These are phyloP conservation scores for Cerastoderma edule DNA, from an alignment of 2,888 invertebrate species.

Conservation along the genomic window DNA sequence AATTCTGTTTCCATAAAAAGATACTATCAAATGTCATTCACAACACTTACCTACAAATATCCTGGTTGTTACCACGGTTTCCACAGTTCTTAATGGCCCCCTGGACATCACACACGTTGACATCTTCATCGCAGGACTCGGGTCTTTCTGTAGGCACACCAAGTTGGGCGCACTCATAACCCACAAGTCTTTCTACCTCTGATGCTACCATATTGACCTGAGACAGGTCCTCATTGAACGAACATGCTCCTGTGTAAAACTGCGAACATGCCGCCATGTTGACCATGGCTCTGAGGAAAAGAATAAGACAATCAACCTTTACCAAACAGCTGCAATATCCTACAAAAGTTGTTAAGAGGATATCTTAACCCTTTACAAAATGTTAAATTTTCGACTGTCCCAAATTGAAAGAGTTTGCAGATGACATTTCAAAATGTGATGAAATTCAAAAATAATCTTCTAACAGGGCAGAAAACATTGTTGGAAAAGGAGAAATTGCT, in stretches of 20 bases:
- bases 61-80: background rate
- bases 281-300: constrained; percentile 27
- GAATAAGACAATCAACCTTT: too few relatives aligned
- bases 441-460: too few relatives aligned
- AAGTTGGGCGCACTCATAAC: constrained; percentile 38
- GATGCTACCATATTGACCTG: background rate
- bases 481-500: too few relatives aligned
- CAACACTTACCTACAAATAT: constrained; percentile 34
- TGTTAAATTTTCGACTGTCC: too few relatives aligned
- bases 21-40: too few relatives aligned
- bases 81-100: constrained; percentile 25
- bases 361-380: too few relatives aligned
- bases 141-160: constrained; percentile 22
- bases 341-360: too few relatives aligned
- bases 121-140: constrained; percentile 19
- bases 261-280: constrained; percentile 43
- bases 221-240: background rate
- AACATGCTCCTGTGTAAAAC: constrained; percentile 31
- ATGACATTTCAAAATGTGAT: too few relatives aligned
- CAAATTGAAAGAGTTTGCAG: too few relatives aligned
- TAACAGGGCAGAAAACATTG: too few relatives aligned
- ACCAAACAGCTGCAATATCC: too few relatives aligned
- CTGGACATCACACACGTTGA: constrained; percentile 23
- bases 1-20: too few relatives aligned
- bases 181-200: constrained; percentile 34